These are phyloP conservation scores for Zosterops pallidus DNA, from an alignment of 2,113 vertebrate species.

Conservation along the genomic window DNA sequence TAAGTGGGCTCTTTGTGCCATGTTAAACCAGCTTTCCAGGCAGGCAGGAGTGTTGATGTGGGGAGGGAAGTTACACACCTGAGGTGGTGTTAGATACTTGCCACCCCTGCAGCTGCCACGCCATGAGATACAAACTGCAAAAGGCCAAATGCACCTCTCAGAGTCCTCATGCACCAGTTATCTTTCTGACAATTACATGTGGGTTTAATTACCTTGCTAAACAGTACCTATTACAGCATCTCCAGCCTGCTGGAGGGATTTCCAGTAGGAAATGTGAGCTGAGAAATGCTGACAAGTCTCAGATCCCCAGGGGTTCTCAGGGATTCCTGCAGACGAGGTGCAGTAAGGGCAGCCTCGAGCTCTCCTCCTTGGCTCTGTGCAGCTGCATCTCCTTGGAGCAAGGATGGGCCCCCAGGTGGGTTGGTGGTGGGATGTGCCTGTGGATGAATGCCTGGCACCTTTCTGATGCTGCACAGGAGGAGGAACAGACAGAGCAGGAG, in stretches of 20 bases:
- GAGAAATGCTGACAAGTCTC: conserved; percentile 64
- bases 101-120: neutral
- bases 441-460: neutral
- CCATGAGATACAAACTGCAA: neutral
- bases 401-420: neutral
- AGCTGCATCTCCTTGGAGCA: neutral
- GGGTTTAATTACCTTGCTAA: conserved; percentile 71
- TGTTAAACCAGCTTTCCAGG: neutral
- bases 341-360: conserved; percentile 36
- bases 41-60: neutral
- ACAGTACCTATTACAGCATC: conserved; percentile 65
- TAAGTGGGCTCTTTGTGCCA: neutral
- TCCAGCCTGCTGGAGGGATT: conserved; percentile 73
- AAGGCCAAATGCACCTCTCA: neutral
- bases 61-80: neutral
- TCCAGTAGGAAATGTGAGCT: conserved; percentile 76
- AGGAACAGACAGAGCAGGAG: neutral
- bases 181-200: conserved; percentile 66
- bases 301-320: conserved; percentile 59
- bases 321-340: conserved; percentile 53
- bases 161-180: conserved; percentile 62
- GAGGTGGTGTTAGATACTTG: too few species aligned
- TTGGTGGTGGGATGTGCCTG: neutral
- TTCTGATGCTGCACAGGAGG: neutral
- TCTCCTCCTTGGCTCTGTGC: neutral